These are phyloP conservation scores for Tetragnatha montana DNA, from an alignment of 2,888 invertebrate species.

Conservation along the genomic window DNA sequence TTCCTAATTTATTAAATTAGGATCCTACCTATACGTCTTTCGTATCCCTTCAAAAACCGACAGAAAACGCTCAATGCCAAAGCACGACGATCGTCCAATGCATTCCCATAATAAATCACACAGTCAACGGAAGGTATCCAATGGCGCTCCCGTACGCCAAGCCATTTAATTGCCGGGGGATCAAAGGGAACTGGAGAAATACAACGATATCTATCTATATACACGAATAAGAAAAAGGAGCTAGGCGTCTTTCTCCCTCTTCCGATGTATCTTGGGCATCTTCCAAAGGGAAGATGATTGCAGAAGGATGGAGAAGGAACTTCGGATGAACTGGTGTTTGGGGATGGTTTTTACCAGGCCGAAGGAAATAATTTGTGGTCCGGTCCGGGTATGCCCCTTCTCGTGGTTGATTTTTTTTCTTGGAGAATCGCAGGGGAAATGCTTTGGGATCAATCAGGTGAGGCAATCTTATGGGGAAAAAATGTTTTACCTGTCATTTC, in stretches of 20 bases:
- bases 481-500: too few species aligned
- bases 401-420: too few species aligned
- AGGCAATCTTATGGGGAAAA: too few species aligned
- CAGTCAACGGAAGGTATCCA: not conserved
- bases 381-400: too few species aligned
- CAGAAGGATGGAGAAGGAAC: slow-evolving; percentile 2
- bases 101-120: not conserved
- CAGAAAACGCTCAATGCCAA: too few species aligned
- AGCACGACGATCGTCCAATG: too few species aligned
- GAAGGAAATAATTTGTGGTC: not conserved
- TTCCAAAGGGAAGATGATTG: slow-evolving; percentile 28
- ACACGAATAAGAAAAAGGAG: slow-evolving; percentile 22
- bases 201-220: slow-evolving; percentile 23
- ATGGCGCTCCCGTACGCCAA: not conserved
- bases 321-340: not conserved
- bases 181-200: slow-evolving; percentile 40
- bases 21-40: too few species aligned
- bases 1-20: too few species aligned
- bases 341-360: not conserved
- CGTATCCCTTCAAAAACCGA: too few species aligned
- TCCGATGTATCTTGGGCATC: slow-evolving; percentile 23
- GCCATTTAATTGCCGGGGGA: slow-evolving; percentile 34
- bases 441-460: too few species aligned
- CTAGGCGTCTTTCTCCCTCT: slow-evolving; percentile 4
- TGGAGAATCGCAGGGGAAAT: too few species aligned